These are phyloP conservation scores for Campopleginae sp. DNA, from an alignment of 2,888 invertebrate genomes.

Conservation along the genomic window DNA sequence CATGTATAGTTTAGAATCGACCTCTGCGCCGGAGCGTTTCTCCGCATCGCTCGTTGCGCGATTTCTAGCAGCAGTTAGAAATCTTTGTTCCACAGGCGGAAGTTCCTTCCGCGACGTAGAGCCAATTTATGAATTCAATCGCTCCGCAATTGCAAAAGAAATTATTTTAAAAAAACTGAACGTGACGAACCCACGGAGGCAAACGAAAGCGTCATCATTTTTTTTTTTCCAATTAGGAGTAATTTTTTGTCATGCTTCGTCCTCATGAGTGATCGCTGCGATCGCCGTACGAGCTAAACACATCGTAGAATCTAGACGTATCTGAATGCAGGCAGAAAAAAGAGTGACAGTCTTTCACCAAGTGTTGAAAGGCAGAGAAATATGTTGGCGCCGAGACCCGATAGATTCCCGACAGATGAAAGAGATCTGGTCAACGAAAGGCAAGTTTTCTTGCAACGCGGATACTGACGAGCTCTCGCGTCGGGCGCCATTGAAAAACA, in stretches of 20 bases:
- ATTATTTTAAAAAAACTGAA: neutral
- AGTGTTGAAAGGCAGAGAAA: conserved; percentile 55
- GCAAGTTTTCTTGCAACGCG: conserved; percentile 46
- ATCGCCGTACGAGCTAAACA: neutral
- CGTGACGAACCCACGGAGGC: neutral
- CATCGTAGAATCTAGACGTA: neutral
- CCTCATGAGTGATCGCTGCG: conserved; percentile 15
- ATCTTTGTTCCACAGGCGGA: neutral
- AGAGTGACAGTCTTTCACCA: conserved; percentile 29
- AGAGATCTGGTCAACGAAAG: conserved; percentile 45
- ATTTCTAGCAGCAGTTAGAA: neutral
- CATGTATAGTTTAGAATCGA: neutral
- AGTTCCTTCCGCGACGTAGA: neutral
- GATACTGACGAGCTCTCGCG: conserved; percentile 56
- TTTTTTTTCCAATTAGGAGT: conserved; percentile 1
- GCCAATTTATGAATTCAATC: neutral
- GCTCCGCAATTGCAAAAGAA: neutral
- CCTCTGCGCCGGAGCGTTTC: neutral
- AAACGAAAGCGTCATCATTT: neutral
- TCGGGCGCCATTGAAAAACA: conserved; percentile 62
- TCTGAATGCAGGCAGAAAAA: conserved; percentile 22
- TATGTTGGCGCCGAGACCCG: conserved; percentile 61
- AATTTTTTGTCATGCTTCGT: neutral
- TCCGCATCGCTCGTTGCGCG: neutral
- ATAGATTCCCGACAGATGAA: conserved; percentile 58